Conservation (phyloP, 2,888 invertebrate species). For the Germaria angustata region DNA sequence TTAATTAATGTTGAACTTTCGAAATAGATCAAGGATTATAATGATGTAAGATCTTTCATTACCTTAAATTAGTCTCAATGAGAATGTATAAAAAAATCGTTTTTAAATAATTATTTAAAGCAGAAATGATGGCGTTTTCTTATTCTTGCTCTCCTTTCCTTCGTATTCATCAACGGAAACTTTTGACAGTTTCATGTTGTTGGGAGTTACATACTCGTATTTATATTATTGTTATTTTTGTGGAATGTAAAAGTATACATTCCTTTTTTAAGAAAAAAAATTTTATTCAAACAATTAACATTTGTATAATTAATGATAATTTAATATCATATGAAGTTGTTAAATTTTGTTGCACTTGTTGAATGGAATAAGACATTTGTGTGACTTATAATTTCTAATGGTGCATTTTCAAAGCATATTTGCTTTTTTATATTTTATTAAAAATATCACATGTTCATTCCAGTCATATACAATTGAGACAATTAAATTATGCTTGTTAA, state of each 20-base stretch:
- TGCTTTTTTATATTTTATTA: no score
- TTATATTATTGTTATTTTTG: background rate
- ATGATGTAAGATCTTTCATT: constrained; percentile 1
- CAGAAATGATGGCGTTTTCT: constrained; percentile 1
- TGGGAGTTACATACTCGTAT: no score
- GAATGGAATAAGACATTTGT: no score
- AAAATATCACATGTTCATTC: no score
- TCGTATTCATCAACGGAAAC: constrained; percentile 20
- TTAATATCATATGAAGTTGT: background rate
- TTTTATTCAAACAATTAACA: background rate
- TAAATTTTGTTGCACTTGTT: background rate
- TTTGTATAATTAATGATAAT: background rate
- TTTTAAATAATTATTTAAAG: constrained; percentile 43
- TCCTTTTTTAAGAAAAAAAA: background rate
- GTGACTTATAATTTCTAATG: no score
- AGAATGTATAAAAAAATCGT: constrained; percentile 1
- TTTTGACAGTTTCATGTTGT: constrained; percentile 7
- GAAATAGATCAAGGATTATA: constrained; percentile 48
- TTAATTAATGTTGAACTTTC: constrained; percentile 51
- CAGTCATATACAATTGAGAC: no score
- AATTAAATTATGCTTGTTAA: no score
- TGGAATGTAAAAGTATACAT: no score
- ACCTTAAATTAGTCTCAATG: background rate
- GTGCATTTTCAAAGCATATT: no score
- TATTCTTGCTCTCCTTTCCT: background rate